Evolutionary conservation across 2,113 vertebrate genomes (phyloP).

Genomic region (Rhinolophus ferrumequinum): DNA sequence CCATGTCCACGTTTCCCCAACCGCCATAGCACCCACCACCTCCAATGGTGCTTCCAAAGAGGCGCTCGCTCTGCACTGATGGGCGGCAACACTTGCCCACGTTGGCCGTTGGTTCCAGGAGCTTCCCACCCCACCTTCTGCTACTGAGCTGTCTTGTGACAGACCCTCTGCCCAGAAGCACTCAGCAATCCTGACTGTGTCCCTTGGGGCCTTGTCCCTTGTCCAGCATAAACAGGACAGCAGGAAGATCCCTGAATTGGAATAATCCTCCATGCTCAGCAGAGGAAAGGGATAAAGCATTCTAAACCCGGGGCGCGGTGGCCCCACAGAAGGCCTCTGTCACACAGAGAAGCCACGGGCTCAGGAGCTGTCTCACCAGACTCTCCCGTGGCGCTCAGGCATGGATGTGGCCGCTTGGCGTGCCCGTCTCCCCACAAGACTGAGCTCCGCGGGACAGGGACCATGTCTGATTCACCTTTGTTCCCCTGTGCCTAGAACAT

Average conservation of each 20-base stretch:
- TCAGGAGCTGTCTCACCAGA: neutral
- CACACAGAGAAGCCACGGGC: neutral
- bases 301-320: neutral
- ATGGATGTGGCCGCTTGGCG: rapidly evolving
- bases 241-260: neutral
- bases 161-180: neutral
- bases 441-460: neutral
- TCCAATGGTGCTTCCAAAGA: neutral
- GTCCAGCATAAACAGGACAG: neutral
- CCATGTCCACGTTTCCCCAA: neutral
- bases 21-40: neutral
- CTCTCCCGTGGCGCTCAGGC: rapidly evolving
- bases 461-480: constrained; percentile 12
- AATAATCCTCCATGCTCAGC: neutral
- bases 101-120: neutral
- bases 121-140: neutral
- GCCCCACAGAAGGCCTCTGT: neutral
- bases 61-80: neutral
- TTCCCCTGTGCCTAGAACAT: neutral
- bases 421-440: rapidly evolving
- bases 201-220: neutral
- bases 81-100: too few species aligned
- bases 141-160: neutral
- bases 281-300: neutral
- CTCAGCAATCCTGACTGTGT: neutral